A percentile compares a stretch with the other conserved stretches of the same genome.
Conservation (phyloP, 2,797 vertebrate species). For the Phaenicophaeus curvirostris region DNA sequence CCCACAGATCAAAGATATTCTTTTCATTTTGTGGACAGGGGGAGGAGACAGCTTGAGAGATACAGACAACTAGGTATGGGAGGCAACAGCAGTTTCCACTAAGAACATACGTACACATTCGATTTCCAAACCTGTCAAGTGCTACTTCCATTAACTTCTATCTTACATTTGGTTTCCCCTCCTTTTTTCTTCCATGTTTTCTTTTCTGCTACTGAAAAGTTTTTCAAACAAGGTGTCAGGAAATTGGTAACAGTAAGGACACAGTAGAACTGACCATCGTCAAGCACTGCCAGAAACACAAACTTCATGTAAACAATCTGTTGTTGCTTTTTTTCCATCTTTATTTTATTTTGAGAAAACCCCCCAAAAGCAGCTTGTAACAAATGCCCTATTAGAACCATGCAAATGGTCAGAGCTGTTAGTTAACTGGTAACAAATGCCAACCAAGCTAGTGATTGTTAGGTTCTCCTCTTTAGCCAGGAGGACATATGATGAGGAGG, state of each 20-base stretch:
- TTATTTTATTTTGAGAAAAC: background rate
- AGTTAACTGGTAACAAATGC: background rate
- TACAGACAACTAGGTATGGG: background rate
- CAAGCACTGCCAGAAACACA: background rate
- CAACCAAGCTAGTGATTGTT: background rate
- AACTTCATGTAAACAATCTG: background rate
- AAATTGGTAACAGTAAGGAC: fast-evolving
- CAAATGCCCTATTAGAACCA: background rate
- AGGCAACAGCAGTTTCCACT: background rate
- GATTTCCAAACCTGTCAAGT: background rate
- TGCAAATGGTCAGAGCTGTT: background rate
- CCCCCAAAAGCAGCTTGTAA: background rate
- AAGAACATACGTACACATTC: fast-evolving
- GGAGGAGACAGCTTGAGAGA: background rate
- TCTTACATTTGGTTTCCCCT: background rate
- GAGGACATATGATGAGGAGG: background rate
- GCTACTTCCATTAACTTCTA: background rate
- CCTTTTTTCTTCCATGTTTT: background rate
- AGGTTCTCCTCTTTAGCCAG: background rate
- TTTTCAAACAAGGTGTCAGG: background rate
- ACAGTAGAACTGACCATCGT: background rate
- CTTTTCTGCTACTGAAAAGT: background rate
- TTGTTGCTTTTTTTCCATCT: background rate
- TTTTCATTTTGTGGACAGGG: background rate
- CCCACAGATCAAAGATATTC: background rate